Evolutionary conservation across 2,113 vertebrate genomes (phyloP).

Genomic region (Cisticola juncidis): DNA sequence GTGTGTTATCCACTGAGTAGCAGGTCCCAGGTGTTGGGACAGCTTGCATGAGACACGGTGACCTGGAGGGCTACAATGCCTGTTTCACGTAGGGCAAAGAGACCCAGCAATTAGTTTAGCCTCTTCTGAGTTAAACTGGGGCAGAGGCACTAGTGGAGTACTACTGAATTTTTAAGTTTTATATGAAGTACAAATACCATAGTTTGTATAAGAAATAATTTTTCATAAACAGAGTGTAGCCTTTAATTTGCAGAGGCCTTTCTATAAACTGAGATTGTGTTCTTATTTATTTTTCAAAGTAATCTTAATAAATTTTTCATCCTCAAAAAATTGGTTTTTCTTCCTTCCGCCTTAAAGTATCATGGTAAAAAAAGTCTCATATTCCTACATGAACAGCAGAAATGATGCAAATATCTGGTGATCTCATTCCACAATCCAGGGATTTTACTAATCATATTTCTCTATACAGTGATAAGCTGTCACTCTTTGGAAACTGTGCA

Average conservation of each 20-base stretch:
- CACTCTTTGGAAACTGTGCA: neutral
- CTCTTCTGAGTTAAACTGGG: neutral
- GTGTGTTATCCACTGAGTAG: neutral
- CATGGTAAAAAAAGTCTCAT: neutral
- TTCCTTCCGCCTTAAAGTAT: neutral
- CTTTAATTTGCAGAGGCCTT: neutral
- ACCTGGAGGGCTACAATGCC: neutral
- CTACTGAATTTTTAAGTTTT: neutral
- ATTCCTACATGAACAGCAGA: neutral
- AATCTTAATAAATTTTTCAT: neutral
- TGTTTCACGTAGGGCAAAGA: accelerated
- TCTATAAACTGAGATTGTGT: neutral
- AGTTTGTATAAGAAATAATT: neutral
- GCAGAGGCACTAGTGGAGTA: neutral
- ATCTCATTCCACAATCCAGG: neutral
- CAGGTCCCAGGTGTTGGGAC: neutral
- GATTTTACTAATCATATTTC: neutral
- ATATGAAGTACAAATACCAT: neutral
- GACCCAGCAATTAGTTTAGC: neutral
- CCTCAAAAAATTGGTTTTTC: accelerated
- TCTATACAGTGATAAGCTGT: neutral
- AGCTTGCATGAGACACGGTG: accelerated
- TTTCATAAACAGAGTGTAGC: neutral
- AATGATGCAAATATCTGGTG: neutral
- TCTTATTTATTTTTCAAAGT: neutral